Evolutionary conservation across 1,140 invertebrate genomes (phyloP).

Genomic region (Octopus bimaculoides): DNA sequence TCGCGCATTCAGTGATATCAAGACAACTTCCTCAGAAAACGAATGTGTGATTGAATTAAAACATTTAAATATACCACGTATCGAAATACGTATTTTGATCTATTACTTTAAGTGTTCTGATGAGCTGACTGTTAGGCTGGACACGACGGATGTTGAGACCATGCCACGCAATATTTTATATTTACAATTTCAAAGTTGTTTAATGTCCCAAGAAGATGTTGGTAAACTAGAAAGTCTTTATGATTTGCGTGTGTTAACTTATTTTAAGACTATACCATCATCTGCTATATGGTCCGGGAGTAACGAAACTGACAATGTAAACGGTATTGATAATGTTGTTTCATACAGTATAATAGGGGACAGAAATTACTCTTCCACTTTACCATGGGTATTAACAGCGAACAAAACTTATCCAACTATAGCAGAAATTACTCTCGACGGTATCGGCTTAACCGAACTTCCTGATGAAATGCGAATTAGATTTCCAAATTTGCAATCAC

Average conservation of each 20-base stretch:
- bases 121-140: not conserved
- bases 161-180: not conserved
- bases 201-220: not conserved
- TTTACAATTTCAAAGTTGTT: not conserved
- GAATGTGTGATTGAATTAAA: not conserved
- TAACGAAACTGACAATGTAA: not conserved
- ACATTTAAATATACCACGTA: not conserved
- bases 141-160: not conserved
- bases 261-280: not conserved
- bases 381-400: constrained; percentile 4
- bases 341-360: not conserved
- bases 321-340: not conserved
- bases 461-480: constrained; percentile 16
- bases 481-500: constrained; percentile 35
- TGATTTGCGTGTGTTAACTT: not conserved
- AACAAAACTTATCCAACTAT: not conserved
- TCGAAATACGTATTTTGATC: not conserved
- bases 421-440: not conserved
- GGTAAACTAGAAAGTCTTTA: not conserved
- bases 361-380: not conserved
- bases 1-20: not conserved
- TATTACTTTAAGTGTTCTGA: not conserved
- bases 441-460: constrained; percentile 12
- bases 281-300: not conserved
- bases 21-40: not conserved